phyloP scores from a whole-genome alignment of 2,888 invertebrate genomes.

The Catocala fraxini region DNA sequence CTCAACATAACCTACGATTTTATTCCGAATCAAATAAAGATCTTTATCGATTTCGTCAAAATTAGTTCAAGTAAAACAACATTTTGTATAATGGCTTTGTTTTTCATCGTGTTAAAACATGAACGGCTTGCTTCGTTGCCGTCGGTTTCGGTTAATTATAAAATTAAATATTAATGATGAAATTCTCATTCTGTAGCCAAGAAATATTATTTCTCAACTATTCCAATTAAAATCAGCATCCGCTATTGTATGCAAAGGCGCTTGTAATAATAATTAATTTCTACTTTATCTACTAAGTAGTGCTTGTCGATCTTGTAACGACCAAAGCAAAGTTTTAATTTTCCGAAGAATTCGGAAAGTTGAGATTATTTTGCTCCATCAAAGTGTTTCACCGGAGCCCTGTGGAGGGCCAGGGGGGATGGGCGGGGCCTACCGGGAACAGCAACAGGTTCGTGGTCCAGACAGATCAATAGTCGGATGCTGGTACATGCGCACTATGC shows the following conservation, averaged over 20 bases:
- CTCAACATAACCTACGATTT: too few relatives aligned
- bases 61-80: too few relatives aligned
- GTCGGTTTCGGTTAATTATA: background rate
- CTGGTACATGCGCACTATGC: conserved; percentile 78
- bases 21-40: too few relatives aligned
- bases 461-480: conserved; percentile 78
- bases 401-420: conserved; percentile 50
- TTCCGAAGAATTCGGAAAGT: conserved; percentile 79
- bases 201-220: conserved; percentile 18
- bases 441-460: conserved; percentile 81
- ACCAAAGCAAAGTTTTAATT: conserved; percentile 73
- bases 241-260: conserved; percentile 25
- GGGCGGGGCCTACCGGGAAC: conserved; percentile 66
- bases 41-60: too few relatives aligned
- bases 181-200: background rate
- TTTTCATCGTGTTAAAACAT: background rate
- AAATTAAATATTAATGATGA: conserved; percentile 8
- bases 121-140: background rate
- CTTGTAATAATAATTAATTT: conserved; percentile 50
- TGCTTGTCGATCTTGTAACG: conserved; percentile 36
- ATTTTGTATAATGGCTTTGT: too few relatives aligned
- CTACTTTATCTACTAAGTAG: conserved; percentile 43
- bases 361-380: conserved; percentile 80
- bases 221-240: conserved; percentile 18
- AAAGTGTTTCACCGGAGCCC: conserved; percentile 67